Evolutionary conservation across 2,113 vertebrate genomes (phyloP), one percentile per base, ranked within the genome.

Genomic region (Mustelus asterias): DNA sequence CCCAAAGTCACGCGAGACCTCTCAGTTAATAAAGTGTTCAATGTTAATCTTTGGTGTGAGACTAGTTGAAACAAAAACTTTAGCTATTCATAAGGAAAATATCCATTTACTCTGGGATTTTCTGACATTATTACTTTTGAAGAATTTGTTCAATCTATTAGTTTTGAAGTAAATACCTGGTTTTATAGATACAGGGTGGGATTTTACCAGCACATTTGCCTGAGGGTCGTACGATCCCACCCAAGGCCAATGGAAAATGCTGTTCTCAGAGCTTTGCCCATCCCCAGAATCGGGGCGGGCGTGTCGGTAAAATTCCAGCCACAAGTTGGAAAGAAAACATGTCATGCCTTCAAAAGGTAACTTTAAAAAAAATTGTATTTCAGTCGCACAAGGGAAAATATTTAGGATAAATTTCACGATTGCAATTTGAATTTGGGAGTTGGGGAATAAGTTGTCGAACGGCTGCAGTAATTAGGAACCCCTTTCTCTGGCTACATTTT

Each of bases 31-130:
- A 37, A 92, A 18, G 29, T 33, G 54, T 90, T 33, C 60, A 88
- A 63, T 90, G 60, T 93, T 93, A 93, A 65, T 22, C 16, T 93
- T 93, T 93, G 89, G 60, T 33, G n/a, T 93, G 89, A 93, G 60
- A 65, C 37, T 93, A n/a, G 33, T 93, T 67, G 63, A 65, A 65
- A 93, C 7, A 93, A 65, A 58, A 90, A 90, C 26, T 90, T 90
- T 10, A 89, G 3, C n/a, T n/a, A 92, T 37, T 93, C 18, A 37
- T 41, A 37, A 93, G 67, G 63, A n/a, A 65, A 65, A 93, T 93
- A 93, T 65, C 60, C 33, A 7, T 22, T 37, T 37, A 65, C 33
- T 60, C 48, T 67, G 89, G 89, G 33, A 93, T 65, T 93, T 37
- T 93, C 60, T 65, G 60, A 65, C 16, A 92, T 65, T 89, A 58